Evolutionary conservation across 2,888 invertebrate genomes (phyloP).

Genomic region (Ornithoptera alexandrae): DNA sequence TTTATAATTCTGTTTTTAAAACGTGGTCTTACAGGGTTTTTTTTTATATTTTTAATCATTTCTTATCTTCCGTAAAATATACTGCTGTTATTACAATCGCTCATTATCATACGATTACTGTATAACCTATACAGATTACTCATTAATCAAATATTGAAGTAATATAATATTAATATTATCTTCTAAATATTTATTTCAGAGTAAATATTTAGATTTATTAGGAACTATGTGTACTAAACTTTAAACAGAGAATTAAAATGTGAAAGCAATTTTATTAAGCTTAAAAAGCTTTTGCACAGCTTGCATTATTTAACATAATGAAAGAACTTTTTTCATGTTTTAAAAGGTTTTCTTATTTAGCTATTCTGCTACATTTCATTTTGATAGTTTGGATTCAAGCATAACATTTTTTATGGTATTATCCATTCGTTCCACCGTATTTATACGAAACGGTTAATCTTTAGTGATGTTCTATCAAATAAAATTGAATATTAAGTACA

Average conservation of each 20-base stretch:
- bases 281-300: constrained; percentile 11
- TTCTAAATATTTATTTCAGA: too few relatives aligned
- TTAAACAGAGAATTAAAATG: constrained; percentile 16
- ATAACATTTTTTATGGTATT: background rate
- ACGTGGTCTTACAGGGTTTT: too few relatives aligned
- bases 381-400: background rate
- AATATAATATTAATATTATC: too few relatives aligned
- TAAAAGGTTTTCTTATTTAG: background rate
- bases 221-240: background rate
- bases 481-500: too few relatives aligned
- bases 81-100: too few relatives aligned
- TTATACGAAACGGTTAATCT: background rate
- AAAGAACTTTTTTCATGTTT: constrained; percentile 5
- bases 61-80: too few relatives aligned
- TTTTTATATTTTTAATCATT: too few relatives aligned
- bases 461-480: background rate
- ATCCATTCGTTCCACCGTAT: background rate
- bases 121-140: too few relatives aligned
- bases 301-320: constrained; percentile 15
- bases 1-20: too few relatives aligned
- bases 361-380: background rate
- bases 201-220: too few relatives aligned
- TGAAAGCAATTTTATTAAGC: constrained; percentile 17
- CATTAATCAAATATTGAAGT: too few relatives aligned
- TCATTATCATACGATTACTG: too few relatives aligned